These are phyloP conservation scores for Nemoura dubitans DNA, from an alignment of 2,888 invertebrate genomes.

Conservation along the genomic window DNA sequence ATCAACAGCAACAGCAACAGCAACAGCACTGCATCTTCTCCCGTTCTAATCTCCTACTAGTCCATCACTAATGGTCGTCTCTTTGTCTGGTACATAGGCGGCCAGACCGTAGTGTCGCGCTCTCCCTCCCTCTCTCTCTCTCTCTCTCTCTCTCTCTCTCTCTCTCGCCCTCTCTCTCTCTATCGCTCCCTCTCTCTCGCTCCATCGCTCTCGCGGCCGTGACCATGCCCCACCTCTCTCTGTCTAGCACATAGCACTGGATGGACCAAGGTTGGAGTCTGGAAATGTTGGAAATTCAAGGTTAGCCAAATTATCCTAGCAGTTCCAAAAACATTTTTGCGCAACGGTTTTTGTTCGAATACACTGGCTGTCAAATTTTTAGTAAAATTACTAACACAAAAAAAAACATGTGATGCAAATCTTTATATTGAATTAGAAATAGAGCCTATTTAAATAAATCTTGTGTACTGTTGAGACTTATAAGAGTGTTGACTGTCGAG, in stretches of 20 bases:
- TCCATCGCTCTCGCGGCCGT: background rate
- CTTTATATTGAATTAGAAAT: no score
- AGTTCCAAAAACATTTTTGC: background rate
- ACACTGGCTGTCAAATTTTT: background rate
- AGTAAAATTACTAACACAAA: background rate
- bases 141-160: background rate
- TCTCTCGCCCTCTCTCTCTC: no score
- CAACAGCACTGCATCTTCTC: no score
- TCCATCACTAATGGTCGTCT: background rate
- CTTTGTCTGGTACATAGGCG: background rate
- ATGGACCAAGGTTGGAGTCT: slow-evolving; percentile 7
- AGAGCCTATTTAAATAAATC: no score
- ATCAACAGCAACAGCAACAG: no score
- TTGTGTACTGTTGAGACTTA: no score
- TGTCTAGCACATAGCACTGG: background rate
- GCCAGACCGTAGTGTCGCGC: background rate
- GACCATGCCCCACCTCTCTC: background rate
- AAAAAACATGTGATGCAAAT: no score
- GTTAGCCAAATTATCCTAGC: background rate
- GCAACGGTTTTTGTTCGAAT: background rate
- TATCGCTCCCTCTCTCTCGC: background rate
- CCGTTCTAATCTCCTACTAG: background rate
- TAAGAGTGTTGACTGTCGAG: no score
- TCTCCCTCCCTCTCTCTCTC: background rate
- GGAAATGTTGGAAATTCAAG: slow-evolving; percentile 12